Conservation (phyloP, 2,797 vertebrate species). For the Leucoraja ocellata region DNA sequence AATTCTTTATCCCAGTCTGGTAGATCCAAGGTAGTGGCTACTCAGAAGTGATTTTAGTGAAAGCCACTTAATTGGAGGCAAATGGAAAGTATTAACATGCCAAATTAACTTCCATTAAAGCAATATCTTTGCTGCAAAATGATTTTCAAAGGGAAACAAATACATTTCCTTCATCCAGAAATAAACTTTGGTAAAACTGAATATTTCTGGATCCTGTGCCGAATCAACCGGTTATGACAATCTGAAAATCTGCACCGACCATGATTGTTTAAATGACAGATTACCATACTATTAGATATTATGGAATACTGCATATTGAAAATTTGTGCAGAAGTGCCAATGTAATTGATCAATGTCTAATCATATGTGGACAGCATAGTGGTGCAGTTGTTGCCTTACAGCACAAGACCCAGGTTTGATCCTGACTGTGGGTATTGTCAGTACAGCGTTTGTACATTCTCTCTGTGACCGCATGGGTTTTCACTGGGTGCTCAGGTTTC, state of each 20-base stretch:
- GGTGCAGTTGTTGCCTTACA: too few relatives aligned
- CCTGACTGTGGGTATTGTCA: too few relatives aligned
- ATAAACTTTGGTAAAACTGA: not conserved
- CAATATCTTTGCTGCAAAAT: not conserved
- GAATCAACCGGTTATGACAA: not conserved
- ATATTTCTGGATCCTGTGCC: not conserved
- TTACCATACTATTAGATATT: not conserved
- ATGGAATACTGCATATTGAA: not conserved
- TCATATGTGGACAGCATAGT: too few relatives aligned
- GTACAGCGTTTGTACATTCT: too few relatives aligned
- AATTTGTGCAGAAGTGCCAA: not conserved
- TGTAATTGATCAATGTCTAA: not conserved
- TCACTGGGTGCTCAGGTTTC: too few relatives aligned
- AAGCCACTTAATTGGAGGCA: not conserved
- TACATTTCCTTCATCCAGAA: not conserved
- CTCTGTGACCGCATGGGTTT: too few relatives aligned
- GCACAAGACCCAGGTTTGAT: too few relatives aligned
- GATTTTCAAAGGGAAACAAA: not conserved
- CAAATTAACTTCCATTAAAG: not conserved
- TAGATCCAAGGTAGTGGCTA: not conserved
- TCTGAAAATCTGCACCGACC: not conserved
- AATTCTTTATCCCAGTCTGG: not conserved
- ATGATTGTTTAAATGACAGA: not conserved
- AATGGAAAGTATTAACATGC: conserved; percentile 8
- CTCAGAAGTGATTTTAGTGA: not conserved